These are phyloP conservation scores for Ginglymostoma cirratum DNA, from an alignment of 2,113 vertebrate genomes.

Conservation along the genomic window DNA sequence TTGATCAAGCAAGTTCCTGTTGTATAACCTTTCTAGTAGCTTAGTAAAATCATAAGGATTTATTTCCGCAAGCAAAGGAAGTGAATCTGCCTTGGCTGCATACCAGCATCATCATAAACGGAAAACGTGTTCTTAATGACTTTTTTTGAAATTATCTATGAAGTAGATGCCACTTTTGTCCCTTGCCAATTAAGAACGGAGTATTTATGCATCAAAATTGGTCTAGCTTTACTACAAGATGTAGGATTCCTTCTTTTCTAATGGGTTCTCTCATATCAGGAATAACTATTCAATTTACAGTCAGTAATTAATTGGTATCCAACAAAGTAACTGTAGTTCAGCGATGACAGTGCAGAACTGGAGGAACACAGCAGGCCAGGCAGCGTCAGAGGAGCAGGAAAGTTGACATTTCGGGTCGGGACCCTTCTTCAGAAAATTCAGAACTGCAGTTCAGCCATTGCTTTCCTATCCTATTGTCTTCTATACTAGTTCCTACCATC, in stretches of 20 bases:
- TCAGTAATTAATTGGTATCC: not conserved
- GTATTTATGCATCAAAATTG: not conserved
- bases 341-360: not conserved
- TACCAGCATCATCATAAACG: not conserved
- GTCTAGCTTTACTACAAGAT: not conserved
- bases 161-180: not conserved
- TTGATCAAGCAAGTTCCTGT: not conserved
- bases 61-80: not conserved
- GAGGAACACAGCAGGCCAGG: too few species aligned
- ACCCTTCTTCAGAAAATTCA: too few species aligned
- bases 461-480: not conserved
- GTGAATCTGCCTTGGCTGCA: not conserved
- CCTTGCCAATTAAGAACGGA: not conserved
- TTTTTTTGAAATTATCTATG: not conserved
- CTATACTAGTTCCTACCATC: not conserved
- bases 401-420: too few species aligned
- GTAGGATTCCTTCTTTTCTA: not conserved
- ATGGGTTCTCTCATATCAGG: not conserved
- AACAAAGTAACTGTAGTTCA: not conserved
- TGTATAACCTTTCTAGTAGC: not conserved
- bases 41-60: not conserved
- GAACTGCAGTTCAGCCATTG: not conserved
- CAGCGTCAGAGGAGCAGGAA: too few species aligned
- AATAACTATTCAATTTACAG: not conserved
- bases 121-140: not conserved